A percentile compares a stretch with the other conserved stretches of the same genome.
phyloP scores from a whole-genome alignment of 2,888 invertebrate genomes.

The Panorpa germanica region DNA sequence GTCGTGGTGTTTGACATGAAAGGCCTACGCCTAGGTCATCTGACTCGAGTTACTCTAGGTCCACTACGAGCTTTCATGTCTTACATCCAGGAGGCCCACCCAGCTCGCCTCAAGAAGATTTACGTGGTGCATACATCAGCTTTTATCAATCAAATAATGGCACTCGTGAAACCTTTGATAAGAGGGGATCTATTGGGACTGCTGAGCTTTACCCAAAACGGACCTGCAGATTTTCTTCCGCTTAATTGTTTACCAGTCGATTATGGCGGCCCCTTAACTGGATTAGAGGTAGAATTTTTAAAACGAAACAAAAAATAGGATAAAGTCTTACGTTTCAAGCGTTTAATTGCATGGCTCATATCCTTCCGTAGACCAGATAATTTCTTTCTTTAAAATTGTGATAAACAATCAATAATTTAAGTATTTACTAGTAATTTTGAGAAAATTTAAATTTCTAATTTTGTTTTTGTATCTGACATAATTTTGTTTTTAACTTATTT shows the following conservation, averaged over 20 bases:
- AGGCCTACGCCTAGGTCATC: conserved; percentile 41
- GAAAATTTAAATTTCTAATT: too few species aligned
- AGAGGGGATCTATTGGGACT: conserved; percentile 38
- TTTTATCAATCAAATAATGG: conserved; percentile 48
- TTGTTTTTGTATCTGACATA: too few species aligned
- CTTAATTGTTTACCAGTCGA: conserved; percentile 20
- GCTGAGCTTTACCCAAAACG: conserved; percentile 34
- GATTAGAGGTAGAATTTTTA: conserved; percentile 30
- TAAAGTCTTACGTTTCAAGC: too few species aligned
- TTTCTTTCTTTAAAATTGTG: too few species aligned
- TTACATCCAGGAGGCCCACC: conserved; percentile 51
- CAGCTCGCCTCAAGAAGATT: conserved; percentile 41
- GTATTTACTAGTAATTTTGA: too few species aligned
- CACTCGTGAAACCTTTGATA: conserved; percentile 41
- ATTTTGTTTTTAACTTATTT: too few species aligned
- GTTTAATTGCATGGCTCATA: too few species aligned
- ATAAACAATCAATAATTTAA: too few species aligned
- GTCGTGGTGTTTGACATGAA: conserved; percentile 50
- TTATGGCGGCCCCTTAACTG: conserved; percentile 36
- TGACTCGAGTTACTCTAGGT: conserved; percentile 40
- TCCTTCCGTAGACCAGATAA: too few species aligned
- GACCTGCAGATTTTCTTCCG: conserved; percentile 21
- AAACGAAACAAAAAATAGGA: too few species aligned
- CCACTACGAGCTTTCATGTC: conserved; percentile 41
- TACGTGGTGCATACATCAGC: conserved; percentile 45